A percentile compares a stretch with the other conserved stretches of the same genome.
These are phyloP conservation scores for Mus musculus DNA, from an alignment of 2,113 vertebrate genomes.

Conservation along the genomic window DNA sequence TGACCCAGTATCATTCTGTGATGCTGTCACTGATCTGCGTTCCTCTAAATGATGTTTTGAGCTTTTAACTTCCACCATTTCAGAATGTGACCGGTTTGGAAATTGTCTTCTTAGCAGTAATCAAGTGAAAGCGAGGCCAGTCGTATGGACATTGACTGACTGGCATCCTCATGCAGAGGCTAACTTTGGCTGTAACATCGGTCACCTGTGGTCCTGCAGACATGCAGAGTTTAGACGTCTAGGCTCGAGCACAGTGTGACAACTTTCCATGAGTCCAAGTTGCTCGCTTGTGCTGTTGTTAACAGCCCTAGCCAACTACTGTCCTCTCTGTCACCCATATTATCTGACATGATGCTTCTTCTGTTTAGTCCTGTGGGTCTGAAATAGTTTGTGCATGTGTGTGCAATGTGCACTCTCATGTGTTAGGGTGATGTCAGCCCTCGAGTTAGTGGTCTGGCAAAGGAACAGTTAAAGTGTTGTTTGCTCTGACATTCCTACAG, in stretches of 20 bases:
- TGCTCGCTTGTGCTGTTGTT: not conserved
- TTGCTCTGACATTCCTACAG: not conserved
- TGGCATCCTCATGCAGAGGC: not conserved
- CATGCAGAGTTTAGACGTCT: not conserved
- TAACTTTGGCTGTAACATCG: not conserved
- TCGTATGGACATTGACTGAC: not conserved
- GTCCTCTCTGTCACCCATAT: not conserved
- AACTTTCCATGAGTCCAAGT: not conserved
- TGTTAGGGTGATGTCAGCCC: not conserved
- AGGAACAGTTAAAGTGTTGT: not conserved
- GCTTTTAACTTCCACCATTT: not conserved
- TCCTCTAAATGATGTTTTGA: not conserved
- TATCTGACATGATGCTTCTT: not conserved
- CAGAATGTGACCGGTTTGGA: not conserved
- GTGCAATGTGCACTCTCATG: not conserved
- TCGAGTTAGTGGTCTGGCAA: not conserved
- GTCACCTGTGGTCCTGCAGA: not conserved
- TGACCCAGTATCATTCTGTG: not conserved
- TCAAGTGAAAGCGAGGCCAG: not conserved
- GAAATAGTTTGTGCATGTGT: not conserved
- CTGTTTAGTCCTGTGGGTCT: not conserved
- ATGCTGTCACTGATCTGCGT: not conserved
- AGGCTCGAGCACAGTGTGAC: not conserved
- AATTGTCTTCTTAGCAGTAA: not conserved
- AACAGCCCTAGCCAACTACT: not conserved